Evolutionary conservation across 1,140 invertebrate genomes (phyloP).

Genomic region (Cyclina sinensis): DNA sequence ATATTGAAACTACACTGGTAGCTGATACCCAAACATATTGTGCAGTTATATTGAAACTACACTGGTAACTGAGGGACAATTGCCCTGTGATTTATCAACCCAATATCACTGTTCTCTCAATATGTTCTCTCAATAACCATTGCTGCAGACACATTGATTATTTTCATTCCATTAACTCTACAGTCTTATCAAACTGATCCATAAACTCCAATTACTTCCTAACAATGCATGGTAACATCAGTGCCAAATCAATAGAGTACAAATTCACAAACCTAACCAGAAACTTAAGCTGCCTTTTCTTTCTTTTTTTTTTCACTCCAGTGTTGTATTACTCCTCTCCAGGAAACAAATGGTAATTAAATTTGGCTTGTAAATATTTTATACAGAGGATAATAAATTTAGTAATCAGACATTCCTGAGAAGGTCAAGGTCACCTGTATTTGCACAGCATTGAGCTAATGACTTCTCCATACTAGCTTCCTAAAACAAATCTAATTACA

Average conservation of each 20-base stretch:
- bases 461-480: not conserved
- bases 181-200: constrained; percentile 30
- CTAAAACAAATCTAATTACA: not conserved
- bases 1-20: not conserved
- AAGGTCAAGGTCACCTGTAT: not conserved
- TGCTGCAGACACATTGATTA: constrained; percentile 43
- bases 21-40: too few species aligned
- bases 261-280: not conserved
- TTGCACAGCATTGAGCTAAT: not conserved
- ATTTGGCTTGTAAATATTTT: not conserved
- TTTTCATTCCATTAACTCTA: constrained; percentile 50
- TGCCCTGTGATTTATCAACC: constrained; percentile 5
- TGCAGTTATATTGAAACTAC: not conserved
- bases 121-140: constrained; percentile 14
- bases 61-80: not conserved
- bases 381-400: not conserved
- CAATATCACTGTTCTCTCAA: too few species aligned
- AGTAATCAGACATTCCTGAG: not conserved
- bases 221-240: constrained; percentile 43
- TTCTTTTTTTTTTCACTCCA: too few species aligned
- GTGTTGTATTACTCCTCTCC: not conserved
- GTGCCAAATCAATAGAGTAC: constrained; percentile 26
- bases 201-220: constrained; percentile 47
- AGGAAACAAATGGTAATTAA: not conserved
- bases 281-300: not conserved